Evolutionary conservation across 2,888 invertebrate species (phyloP), one percentile per base, ranked within the genome.

Genomic region (Criorhina ranunculi): DNA sequence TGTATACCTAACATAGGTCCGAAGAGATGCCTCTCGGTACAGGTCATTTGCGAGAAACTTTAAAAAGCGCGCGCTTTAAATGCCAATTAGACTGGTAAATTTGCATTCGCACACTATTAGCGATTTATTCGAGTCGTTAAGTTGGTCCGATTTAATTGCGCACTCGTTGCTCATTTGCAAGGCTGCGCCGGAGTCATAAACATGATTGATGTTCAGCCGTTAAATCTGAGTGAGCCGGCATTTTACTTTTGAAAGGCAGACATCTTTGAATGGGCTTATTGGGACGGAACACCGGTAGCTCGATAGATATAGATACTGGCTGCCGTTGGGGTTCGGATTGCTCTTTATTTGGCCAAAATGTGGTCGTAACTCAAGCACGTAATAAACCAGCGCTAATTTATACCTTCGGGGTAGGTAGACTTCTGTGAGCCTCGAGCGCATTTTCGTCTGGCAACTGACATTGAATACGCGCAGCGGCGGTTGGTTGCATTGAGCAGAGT

Each of bases 131-230:
- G 72, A 12, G 59, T 35, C 51, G 37, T 85, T 67, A 80, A 80
- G 42, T 80, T 62, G 15, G 40, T 64, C 46, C 40, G 44, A 37
- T 79, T 79, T 85, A 78, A 83, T 78, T 73, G 75, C 55, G 66
- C 57, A 29, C n/a, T 75, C 57, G 55, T 49, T 66, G 70, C 69
- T 80, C 69, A 64, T 53, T 62, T 75, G 62, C 44, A 37, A 46
- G 42, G 55, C 35, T 77, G 53, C 44, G 35, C 33, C 2, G 33
- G 37, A 33, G 66, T 70, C 49, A 70, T 80, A 70, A 85, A 85
- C 60, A 66, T 80, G 80, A 85, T 85, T 85, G 85, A 85, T 80
- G 85, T 53, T 66, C 70, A 40, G 29, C 37, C 33, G 53, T 75
- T 79, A 85, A 85, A 69, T 44, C 7, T 11, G 9, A 17, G n/a